These are phyloP conservation scores for Apamea sordens DNA, from an alignment of 2,888 invertebrate species.

Conservation along the genomic window DNA sequence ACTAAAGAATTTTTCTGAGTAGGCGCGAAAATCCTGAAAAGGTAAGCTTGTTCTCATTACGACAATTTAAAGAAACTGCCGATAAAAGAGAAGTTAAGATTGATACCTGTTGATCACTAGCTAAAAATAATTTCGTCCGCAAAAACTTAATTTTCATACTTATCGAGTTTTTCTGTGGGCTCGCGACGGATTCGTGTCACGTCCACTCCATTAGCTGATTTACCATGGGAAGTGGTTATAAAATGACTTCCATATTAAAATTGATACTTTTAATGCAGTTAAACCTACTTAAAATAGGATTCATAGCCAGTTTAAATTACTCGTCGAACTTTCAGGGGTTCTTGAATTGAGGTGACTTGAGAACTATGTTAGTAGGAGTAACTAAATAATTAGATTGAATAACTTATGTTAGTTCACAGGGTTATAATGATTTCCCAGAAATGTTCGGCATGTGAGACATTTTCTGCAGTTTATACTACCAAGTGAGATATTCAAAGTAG, in stretches of 20 bases:
- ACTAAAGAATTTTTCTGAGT: background rate
- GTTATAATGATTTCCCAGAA: slow-evolving; percentile 32
- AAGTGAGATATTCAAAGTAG: background rate
- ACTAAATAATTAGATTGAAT: slow-evolving; percentile 30
- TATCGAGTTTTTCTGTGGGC: slow-evolving; percentile 67
- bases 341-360: slow-evolving; percentile 15
- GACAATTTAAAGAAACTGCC: slow-evolving; percentile 24
- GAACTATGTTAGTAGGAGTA: slow-evolving; percentile 15
- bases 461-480: background rate
- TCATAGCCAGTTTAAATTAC: slow-evolving; percentile 14
- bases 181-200: slow-evolving; percentile 75
- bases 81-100: slow-evolving; percentile 58
- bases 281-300: slow-evolving; percentile 9
- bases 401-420: slow-evolving; percentile 30
- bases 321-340: slow-evolving; percentile 6
- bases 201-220: slow-evolving; percentile 83
- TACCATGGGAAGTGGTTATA: slow-evolving; percentile 78
- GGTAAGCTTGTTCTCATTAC: slow-evolving; percentile 4
- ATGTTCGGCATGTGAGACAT: background rate
- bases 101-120: slow-evolving; percentile 76
- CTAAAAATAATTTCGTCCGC: slow-evolving; percentile 73
- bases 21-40: slow-evolving; percentile 1
- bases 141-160: slow-evolving; percentile 76
- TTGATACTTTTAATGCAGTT: slow-evolving; percentile 62
- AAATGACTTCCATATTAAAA: slow-evolving; percentile 71